Evolutionary conservation across 2,888 invertebrate genomes (phyloP).

Genomic region (Aphidius colemani): DNA sequence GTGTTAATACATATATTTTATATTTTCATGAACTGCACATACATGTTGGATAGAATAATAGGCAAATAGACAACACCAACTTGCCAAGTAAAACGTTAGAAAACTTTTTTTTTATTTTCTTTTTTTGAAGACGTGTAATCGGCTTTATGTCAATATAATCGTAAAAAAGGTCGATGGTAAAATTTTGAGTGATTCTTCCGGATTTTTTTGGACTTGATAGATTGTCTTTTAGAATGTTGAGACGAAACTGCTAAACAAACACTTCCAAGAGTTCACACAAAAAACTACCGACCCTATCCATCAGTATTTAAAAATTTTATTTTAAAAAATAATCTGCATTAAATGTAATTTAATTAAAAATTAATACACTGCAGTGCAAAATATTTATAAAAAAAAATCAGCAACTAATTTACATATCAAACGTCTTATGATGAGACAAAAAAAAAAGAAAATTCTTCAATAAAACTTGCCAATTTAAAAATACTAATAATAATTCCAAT

Average conservation of each 20-base stretch:
- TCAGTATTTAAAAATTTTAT: no score
- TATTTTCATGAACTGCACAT: conserved; percentile 20
- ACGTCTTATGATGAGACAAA: no score
- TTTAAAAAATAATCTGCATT: no score
- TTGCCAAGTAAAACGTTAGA: background rate
- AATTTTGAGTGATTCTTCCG: background rate
- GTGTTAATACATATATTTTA: conserved; percentile 3
- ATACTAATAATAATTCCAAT: no score
- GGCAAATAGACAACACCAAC: background rate
- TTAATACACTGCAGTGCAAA: no score
- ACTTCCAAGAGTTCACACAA: background rate
- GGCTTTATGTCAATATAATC: conserved; percentile 26
- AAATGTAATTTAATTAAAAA: no score
- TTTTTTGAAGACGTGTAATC: conserved; percentile 30
- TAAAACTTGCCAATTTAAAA: no score
- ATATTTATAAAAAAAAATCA: no score
- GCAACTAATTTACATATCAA: no score
- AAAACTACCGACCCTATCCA: no score
- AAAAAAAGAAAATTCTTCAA: no score
- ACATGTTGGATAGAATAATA: conserved; percentile 23
- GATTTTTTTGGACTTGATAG: no score
- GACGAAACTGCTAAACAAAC: conserved; percentile 36
- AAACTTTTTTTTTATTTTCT: background rate
- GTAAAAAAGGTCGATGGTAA: conserved; percentile 22
- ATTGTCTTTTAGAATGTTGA: conserved; percentile 28